Evolutionary conservation across 2,797 vertebrate genomes (phyloP).

Genomic region (Urocyon cinereoargenteus): DNA sequence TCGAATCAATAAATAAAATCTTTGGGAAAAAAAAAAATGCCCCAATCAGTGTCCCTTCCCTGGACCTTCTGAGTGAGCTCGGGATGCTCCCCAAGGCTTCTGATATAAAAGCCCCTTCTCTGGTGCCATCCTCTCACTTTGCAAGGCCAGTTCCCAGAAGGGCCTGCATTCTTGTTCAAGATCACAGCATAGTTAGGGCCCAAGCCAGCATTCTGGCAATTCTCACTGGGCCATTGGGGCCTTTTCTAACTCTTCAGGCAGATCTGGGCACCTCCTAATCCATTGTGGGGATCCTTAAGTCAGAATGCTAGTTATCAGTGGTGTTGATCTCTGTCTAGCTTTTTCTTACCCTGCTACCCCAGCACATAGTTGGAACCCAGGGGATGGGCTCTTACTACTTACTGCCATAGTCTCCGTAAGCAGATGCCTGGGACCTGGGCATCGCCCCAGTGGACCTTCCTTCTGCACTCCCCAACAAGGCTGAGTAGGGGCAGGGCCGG

Average conservation of each 20-base stretch:
- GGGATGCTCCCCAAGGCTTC: background rate
- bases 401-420: background rate
- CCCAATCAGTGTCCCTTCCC: background rate
- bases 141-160: background rate
- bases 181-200: background rate
- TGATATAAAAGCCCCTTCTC: background rate
- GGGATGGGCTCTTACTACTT: background rate
- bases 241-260: background rate
- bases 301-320: background rate
- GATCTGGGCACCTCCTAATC: background rate
- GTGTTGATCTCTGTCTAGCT: background rate
- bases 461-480: background rate
- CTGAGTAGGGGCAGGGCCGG: background rate
- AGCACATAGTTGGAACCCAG: background rate
- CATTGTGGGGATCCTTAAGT: background rate
- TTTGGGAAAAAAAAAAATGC: background rate
- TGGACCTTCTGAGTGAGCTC: background rate
- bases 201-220: background rate
- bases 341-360: background rate
- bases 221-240: background rate
- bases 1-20: background rate
- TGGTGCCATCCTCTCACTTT: background rate
- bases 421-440: background rate
- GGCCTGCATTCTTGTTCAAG: background rate
- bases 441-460: background rate